A percentile compares a stretch with the other conserved stretches of the same genome.
phyloP scores from a whole-genome alignment of 2,113 vertebrate species.

The Pelvicachromis taeniatus region DNA sequence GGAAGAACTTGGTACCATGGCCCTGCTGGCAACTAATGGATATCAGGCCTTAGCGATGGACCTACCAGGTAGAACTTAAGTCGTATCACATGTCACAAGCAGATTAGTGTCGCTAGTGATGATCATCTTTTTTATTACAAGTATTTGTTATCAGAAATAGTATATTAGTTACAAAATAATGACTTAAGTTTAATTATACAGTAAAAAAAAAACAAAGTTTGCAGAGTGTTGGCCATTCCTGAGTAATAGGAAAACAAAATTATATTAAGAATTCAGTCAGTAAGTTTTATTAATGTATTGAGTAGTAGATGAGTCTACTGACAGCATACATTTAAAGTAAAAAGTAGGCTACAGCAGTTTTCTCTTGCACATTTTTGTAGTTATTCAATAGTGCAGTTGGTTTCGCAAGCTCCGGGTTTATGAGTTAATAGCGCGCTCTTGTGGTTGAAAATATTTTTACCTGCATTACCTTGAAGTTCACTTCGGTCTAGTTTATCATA shows the following conservation, averaged over 20 bases:
- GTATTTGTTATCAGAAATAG: not conserved
- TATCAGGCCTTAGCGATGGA: conserved; percentile 88
- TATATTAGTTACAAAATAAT: not conserved
- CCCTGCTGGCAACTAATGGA: conserved; percentile 81
- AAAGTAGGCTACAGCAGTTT: not conserved
- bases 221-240: not conserved
- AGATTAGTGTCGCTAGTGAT: not conserved
- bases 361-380: not conserved
- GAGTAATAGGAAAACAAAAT: not conserved
- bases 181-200: not conserved
- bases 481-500: not conserved
- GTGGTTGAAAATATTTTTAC: not conserved
- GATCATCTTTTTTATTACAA: not conserved
- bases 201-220: not conserved
- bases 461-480: not conserved
- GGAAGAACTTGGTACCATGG: conserved; percentile 88
- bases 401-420: not conserved
- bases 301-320: not conserved
- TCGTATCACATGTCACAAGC: not conserved
- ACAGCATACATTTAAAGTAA: not conserved
- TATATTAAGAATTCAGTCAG: not conserved
- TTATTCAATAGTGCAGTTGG: not conserved
- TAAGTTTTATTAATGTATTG: not conserved
- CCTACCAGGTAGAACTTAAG: conserved; percentile 81
- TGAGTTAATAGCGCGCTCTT: not conserved